Base-by-base conservation (phyloP, 1,140 invertebrate species). In the Brachionus calyciflorus region DNA sequence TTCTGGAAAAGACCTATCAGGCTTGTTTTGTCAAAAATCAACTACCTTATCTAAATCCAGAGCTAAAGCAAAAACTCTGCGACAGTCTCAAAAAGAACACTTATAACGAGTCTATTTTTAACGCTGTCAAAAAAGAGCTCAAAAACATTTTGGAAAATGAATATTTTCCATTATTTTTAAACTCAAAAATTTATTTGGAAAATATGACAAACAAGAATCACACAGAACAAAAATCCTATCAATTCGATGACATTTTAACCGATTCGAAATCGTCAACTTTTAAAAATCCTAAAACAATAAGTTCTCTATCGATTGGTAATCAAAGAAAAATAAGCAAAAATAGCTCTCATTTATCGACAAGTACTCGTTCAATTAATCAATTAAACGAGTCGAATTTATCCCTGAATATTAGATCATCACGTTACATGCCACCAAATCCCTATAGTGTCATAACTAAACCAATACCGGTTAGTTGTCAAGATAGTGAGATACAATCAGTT, bases 31-130 rank as follows among this genome's bases (percentile, higher is more conserved):
- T 73, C 2, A 73, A 73, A 55, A 49, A 73, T 37, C 46, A 73
- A 30, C 19, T 73, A 5, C 69, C 69, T 33, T 41, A 73, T 24
- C 26, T 73, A 12, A 73, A 73, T 19, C 7, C 19, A 40, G 69
- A 73, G 2, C n/a, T 73, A n/a, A 73, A 73, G 24, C 46, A 49
- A 37, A 73, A 73, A 14, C 24, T 73, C 1, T 51, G 51, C 28
- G 69, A 73, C n/a, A 51, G 46, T 51, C 46, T 73, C 5, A 49
- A 51, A 73, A 73, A 73, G 51, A 21, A 7, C 17, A 73, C 69
- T 30, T 73, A 73, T 28, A 73, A 73, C 26, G 69, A 73, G n/a
- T 33, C 24, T n/a, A 26, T 73, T 7, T 73, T 73, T 40, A 73
- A 55, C n/a, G 46, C 46, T 2, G 69, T 73, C 9, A 73, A 73